Evolutionary conservation across 2,797 vertebrate species (phyloP), one percentile per base, ranked within the genome.

Genomic region (Australoheros facetus): DNA sequence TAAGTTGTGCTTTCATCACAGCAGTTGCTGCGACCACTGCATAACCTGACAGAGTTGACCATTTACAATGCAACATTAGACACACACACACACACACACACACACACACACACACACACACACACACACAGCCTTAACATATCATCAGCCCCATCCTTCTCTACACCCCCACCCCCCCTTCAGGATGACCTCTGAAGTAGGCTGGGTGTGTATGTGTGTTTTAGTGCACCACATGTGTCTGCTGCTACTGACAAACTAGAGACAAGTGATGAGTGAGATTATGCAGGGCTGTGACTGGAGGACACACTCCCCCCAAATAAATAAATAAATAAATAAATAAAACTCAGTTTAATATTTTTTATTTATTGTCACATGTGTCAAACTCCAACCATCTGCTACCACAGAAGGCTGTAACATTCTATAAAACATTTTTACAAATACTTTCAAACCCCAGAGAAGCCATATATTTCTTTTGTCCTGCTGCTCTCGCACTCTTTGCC

Each of bases 191-290:
- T 88, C 80, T 78, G 69, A 85, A 85, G 84, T 84, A 26, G 73
- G 75, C 59, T 45, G 54, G 56, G 80, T 86, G 88, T n/a, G n/a
- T n/a, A n/a, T 73, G 70, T 80, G 64, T 76, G 60, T 87, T 60
- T 86, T 73, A 7, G 4, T 86, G 80, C 70, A 28, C 85, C 83
- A 82, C 92, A 93, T 92, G 88, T 94, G 93, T 92, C 91, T 80
- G 57, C 88, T 88, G 91, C 88, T 80, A 94, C 88, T 92, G 92
- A 94, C 92, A 92, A 92, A 93, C 89, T 83, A 72, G 81, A 88
- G 90, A 90, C 91, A 90, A 90, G 90, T 86, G 93, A 83, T 88
- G 92, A 94, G 55, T 81, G 93, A 94, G 62, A 88, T 59, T 75
- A 85, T 90, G 89, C 92, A 94, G 91, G 88, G 88, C 89, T 90